Evolutionary conservation across 1,140 invertebrate species (phyloP).

Genomic region (Sipha flava): DNA sequence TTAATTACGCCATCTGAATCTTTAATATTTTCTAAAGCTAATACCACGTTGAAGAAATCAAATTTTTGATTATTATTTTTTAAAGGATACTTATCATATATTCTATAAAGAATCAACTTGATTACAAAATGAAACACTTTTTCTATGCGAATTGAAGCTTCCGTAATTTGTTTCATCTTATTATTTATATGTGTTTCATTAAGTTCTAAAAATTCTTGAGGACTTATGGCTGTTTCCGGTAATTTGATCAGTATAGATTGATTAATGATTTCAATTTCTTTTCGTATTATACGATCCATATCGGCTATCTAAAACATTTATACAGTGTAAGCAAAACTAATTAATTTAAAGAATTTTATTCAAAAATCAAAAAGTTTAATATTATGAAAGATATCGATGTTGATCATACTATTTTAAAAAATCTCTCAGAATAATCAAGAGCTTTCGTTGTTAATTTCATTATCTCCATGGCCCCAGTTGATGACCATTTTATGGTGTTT

Average conservation of each 20-base stretch:
- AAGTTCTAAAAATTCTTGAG: background rate
- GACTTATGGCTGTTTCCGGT: background rate
- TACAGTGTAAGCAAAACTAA: no score
- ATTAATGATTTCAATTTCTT: background rate
- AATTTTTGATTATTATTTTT: background rate
- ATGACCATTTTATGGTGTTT: background rate
- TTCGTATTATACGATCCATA: background rate
- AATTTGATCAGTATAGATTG: background rate
- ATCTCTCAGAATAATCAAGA: background rate
- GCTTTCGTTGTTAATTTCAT: background rate
- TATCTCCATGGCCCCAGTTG: background rate
- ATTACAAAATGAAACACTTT: background rate
- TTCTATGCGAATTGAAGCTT: background rate
- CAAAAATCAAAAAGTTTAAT: background rate
- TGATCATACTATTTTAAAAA: background rate
- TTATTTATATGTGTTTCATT: background rate
- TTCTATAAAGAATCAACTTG: background rate
- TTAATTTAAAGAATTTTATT: no score
- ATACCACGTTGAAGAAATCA: background rate
- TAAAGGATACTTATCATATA: background rate
- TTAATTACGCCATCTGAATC: background rate
- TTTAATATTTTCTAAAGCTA: background rate
- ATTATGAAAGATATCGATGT: background rate
- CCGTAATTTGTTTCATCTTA: background rate
- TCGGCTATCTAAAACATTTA: background rate